Percentiles rank a stretch among this genome's conserved stretches.
Evolutionary conservation across 2,797 vertebrate genomes (phyloP).

Genomic region (Amniataba percoides): DNA sequence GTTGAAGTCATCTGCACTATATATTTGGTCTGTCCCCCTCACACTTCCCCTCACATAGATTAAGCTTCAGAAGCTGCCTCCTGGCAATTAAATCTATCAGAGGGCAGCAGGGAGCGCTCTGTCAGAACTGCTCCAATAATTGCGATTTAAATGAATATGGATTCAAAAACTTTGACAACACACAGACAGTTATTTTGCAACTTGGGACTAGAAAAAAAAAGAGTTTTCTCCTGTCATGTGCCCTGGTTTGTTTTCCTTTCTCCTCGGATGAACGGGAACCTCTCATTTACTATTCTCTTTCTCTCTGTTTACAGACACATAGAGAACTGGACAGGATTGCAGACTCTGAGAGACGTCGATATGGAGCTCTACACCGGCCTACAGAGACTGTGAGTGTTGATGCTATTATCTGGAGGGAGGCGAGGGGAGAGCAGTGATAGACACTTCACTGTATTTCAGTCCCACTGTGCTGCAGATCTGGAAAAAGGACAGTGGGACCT

Average conservation of each 20-base stretch:
- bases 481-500: conserved; percentile 25
- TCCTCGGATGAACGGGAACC: conserved; percentile 33
- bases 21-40: conserved; percentile 58
- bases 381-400: conserved; percentile 94
- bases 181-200: conserved; percentile 60
- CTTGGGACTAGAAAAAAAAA: conserved; percentile 30
- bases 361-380: conserved; percentile 99
- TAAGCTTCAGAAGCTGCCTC: conserved; percentile 73
- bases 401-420: conserved; percentile 41
- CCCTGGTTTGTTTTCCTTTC: conserved; percentile 46
- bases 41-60: conserved; percentile 63
- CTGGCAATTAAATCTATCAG: conserved; percentile 81
- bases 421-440: conserved; percentile 7
- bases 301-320: conserved; percentile 91
- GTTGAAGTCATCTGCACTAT: conserved; percentile 62
- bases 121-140: conserved; percentile 78
- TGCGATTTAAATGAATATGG: conserved; percentile 79
- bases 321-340: conserved; percentile 97
- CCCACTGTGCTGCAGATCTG: conserved; percentile 40
- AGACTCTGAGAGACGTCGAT: conserved; percentile 95
- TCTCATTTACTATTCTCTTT: conserved; percentile 63
- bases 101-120: conserved; percentile 73
- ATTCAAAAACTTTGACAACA: conserved; percentile 73
- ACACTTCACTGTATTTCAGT: conserved; percentile 32
- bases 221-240: conserved; percentile 25